Percentiles rank a stretch among this genome's conserved stretches.
Conservation (phyloP, 2,797 vertebrate species). For the Synanceia verrucosa region DNA sequence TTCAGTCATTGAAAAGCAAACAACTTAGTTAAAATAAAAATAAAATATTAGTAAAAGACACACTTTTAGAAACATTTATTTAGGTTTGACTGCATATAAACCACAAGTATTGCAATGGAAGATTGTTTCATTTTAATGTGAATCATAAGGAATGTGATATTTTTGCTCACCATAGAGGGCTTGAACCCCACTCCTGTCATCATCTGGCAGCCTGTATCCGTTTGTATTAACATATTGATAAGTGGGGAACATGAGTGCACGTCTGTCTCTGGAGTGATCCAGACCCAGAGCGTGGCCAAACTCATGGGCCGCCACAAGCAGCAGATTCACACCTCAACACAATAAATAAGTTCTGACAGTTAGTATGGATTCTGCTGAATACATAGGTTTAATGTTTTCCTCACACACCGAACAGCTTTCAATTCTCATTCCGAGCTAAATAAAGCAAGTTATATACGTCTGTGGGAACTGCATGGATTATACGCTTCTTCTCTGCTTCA, state of each 20-base stretch:
- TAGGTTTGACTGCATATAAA: not conserved
- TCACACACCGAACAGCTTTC: too few relatives aligned
- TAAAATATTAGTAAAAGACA: not conserved
- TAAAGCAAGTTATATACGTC: not conserved
- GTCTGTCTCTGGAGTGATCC: conserved; percentile 86
- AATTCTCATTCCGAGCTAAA: too few relatives aligned
- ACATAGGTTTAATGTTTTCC: too few relatives aligned
- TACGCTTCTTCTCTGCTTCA: not conserved
- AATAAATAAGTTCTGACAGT: not conserved
- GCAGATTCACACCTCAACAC: conserved; percentile 84
- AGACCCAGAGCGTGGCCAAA: conserved; percentile 92
- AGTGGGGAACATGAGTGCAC: conserved; percentile 92
- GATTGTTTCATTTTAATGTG: not conserved
- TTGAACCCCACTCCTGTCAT: conserved; percentile 89
- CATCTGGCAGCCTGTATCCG: conserved; percentile 83
- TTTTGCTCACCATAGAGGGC: conserved; percentile 85
- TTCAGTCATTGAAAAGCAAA: not conserved
- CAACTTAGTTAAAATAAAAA: not conserved
- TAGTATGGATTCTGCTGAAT: not conserved
- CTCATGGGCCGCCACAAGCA: conserved; percentile 93
- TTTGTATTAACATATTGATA: conserved; percentile 85
- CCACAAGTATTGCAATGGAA: not conserved
- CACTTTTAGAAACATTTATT: not conserved
- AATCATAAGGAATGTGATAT: not conserved
- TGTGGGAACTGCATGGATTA: not conserved